These are phyloP conservation scores for Parus major DNA, from an alignment of 2,113 vertebrate species.

Conservation along the genomic window DNA sequence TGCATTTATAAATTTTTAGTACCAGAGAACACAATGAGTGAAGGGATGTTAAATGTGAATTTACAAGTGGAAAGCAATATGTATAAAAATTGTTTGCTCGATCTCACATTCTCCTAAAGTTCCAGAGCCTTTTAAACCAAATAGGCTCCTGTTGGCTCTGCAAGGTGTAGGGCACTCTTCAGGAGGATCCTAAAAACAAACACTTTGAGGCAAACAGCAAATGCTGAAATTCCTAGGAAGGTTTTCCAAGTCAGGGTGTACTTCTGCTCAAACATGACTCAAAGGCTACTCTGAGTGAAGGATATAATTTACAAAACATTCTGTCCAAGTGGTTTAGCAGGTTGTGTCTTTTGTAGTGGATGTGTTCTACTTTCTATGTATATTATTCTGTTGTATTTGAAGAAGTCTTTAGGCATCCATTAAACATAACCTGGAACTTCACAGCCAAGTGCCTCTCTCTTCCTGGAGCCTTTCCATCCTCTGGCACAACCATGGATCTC, in stretches of 20 bases:
- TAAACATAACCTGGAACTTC: neutral
- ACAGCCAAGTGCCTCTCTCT: neutral
- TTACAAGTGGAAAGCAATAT: neutral
- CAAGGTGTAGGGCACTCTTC: neutral
- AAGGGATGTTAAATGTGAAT: neutral
- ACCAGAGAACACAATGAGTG: neutral
- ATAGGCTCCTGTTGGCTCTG: neutral
- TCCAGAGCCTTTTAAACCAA: neutral
- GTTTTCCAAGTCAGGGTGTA: neutral
- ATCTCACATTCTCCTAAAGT: neutral
- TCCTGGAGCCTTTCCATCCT: neutral
- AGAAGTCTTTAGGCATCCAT: neutral
- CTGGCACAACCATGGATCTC: neutral
- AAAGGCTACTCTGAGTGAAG: neutral
- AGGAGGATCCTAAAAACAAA: neutral
- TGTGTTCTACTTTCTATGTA: neutral
- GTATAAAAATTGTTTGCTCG: accelerated
- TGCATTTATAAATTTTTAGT: neutral
- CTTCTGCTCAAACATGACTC: too few species aligned
- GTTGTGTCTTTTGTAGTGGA: neutral
- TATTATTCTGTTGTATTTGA: neutral
- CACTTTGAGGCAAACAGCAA: neutral
- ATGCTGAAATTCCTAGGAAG: neutral
- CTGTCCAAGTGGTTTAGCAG: neutral
- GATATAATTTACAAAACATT: neutral